Conservation (phyloP, 1,140 invertebrate genomes). For the Drosophila gunungcola region DNA sequence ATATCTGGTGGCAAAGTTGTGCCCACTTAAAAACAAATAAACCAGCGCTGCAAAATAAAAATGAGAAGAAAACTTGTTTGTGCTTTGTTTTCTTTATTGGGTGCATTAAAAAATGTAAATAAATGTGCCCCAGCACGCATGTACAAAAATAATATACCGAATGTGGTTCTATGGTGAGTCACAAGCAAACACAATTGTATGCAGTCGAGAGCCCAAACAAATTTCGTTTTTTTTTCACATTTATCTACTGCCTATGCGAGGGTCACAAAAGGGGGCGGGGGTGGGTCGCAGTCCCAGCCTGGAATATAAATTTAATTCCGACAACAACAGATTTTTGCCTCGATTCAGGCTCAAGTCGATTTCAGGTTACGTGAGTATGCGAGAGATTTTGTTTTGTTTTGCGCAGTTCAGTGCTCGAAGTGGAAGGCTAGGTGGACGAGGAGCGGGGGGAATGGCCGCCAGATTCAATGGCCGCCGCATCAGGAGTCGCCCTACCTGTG, state of each 20-base stretch:
- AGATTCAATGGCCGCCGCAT: constrained; percentile 70
- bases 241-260: constrained; percentile 35
- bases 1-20: constrained; percentile 24
- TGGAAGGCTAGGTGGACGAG: not conserved
- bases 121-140: constrained; percentile 56
- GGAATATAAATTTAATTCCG: constrained; percentile 77
- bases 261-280: not conserved
- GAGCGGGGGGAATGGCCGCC: constrained; percentile 49
- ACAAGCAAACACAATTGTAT: constrained; percentile 23
- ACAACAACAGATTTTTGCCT: constrained; percentile 63
- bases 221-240: constrained; percentile 53
- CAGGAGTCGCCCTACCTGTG: constrained; percentile 44
- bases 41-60: constrained; percentile 46
- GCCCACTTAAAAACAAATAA: constrained; percentile 53
- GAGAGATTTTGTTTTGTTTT: constrained; percentile 28
- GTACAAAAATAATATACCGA: constrained; percentile 34
- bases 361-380: constrained; percentile 36
- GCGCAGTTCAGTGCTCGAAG: constrained; percentile 42
- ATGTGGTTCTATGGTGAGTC: constrained; percentile 40
- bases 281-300: constrained; percentile 29
- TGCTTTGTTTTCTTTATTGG: constrained; percentile 54
- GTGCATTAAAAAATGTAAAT: constrained; percentile 78
- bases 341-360: constrained; percentile 43
- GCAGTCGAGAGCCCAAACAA: constrained; percentile 39
- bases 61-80: constrained; percentile 38